Evolutionary conservation across 2,113 vertebrate genomes (phyloP), one percentile per base, ranked within the genome.

Genomic region (Rallus limicola): DNA sequence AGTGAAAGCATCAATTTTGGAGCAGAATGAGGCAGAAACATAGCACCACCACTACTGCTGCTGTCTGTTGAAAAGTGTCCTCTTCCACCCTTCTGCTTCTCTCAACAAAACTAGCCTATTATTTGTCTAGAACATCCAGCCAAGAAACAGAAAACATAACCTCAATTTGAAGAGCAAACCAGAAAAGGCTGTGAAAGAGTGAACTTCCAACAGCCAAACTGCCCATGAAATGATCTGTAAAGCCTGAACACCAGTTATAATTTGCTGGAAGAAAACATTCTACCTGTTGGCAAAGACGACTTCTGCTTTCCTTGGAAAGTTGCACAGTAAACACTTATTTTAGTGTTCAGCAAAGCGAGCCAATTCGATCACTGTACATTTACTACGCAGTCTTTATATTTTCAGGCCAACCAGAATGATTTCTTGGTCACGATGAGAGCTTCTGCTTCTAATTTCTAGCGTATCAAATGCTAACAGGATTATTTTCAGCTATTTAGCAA

Each of bases 391-490:
- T 21, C 40, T 92, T 83, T 59, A 36, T 44, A 58, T 69, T 87
- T 93, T 72, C 70, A 80, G 59, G 87, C 71, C 92, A 92, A 88
- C 40, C 17, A 0, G 65, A 84, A 95, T 56, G 33, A 85, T 71
- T 95, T 93, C 69, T 85, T 97, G 90, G 82, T 87, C 88, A 71
- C 0, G 0, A 63, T 5, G 16, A 80, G 67, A 94, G 71, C 85
- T 95, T 96, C 94, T 96, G 93, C 87, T 96, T 96, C 94, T 85
- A 91, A 95, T 93, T 94, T 95, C 82, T 60, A 77, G 50, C 59
- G 46, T 95, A 92, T 77, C 82, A 38, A 83, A 96, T 34, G 56
- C 46, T 90, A 94, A 83, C 55, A 90, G 92, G 71, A 86, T 92
- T 96, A 90, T 58, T 68, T 53, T 28, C 81, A 91, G 74, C 48